Evolutionary conservation across 2,888 invertebrate genomes (phyloP).

Genomic region (Melieria omissa): DNA sequence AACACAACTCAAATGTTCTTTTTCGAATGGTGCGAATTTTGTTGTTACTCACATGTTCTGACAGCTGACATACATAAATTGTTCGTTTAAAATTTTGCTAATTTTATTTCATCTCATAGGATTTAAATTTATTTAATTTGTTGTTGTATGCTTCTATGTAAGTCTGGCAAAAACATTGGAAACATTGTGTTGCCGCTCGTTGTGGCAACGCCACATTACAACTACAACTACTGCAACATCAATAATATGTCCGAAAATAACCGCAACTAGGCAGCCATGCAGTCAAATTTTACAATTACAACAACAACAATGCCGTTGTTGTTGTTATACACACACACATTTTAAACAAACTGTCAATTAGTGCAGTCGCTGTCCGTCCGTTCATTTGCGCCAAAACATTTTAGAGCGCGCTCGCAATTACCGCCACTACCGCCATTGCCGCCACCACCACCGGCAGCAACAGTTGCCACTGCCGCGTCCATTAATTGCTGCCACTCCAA

Average conservation of each 20-base stretch:
- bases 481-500: neutral
- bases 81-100: neutral
- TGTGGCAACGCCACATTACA: neutral
- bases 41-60: neutral
- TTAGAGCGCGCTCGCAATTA: neutral
- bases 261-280: neutral
- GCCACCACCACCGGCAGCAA: too few species aligned
- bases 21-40: too few species aligned
- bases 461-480: neutral
- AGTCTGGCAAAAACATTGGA: neutral
- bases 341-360: neutral
- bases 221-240: neutral
- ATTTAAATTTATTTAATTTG: neutral
- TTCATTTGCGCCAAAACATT: neutral
- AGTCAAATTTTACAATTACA: neutral
- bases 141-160: neutral
- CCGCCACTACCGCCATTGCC: too few species aligned
- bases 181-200: neutral
- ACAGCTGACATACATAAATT: neutral
- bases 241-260: neutral
- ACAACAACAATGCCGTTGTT: neutral
- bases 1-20: too few species aligned
- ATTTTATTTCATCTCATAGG: neutral
- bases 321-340: neutral
- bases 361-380: neutral